Conservation (phyloP, 2,113 vertebrate species). For the Raja brachyura region DNA sequence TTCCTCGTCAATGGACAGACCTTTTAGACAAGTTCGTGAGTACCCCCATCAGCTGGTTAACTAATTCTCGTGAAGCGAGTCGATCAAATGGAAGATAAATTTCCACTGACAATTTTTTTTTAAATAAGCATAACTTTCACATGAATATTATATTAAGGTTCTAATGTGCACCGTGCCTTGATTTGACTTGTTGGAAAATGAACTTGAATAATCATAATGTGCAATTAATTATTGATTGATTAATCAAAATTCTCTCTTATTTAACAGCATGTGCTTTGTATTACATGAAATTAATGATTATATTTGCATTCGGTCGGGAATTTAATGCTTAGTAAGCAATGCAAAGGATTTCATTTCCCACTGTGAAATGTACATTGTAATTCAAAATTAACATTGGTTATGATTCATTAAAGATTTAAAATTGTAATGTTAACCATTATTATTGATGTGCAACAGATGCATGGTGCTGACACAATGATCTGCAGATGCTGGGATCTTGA, state of each 20-base stretch:
- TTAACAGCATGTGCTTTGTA: background rate
- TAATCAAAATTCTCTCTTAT: background rate
- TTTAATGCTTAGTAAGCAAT: slow-evolving; percentile 3
- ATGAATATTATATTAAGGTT: slow-evolving; percentile 33
- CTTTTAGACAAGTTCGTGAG: background rate
- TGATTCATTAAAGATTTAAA: background rate
- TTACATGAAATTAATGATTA: background rate
- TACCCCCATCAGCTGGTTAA: background rate
- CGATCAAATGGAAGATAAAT: slow-evolving; percentile 23
- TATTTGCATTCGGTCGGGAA: background rate
- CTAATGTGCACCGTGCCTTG: slow-evolving; percentile 20
- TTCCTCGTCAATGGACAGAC: background rate
- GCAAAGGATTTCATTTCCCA: background rate
- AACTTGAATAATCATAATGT: slow-evolving; percentile 20
- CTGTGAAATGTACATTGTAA: background rate
- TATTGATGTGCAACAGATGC: background rate
- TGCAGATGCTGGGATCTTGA: too few relatives aligned
- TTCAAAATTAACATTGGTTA: background rate
- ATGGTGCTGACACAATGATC: too few relatives aligned
- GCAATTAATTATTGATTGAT: slow-evolving; percentile 34
- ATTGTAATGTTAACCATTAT: background rate
- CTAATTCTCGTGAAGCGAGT: background rate
- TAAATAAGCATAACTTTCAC: slow-evolving; percentile 14
- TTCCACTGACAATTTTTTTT: background rate
- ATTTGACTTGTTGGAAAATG: slow-evolving; percentile 32